Conservation (phyloP, 2,888 invertebrate genomes). For the Protonemura montana region DNA sequence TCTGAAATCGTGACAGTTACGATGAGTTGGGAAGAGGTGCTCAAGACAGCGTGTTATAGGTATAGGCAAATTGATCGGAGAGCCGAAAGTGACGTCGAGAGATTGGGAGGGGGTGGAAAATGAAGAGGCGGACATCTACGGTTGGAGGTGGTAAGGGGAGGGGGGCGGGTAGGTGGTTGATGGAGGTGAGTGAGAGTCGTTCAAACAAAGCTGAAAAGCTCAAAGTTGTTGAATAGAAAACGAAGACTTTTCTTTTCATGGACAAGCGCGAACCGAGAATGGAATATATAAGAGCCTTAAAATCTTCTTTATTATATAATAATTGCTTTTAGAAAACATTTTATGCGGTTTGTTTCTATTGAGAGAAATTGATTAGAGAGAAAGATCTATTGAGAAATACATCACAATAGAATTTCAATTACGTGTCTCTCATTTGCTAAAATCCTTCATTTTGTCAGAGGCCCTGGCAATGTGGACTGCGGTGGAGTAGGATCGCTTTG, state of each 20-base stretch:
- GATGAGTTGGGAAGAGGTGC: constrained; percentile 25
- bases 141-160: constrained; percentile 2
- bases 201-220: constrained; percentile 32
- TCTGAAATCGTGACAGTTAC: constrained; percentile 36
- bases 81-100: background rate
- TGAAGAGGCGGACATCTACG: constrained; percentile 29
- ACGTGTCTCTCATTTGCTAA: constrained; percentile 31
- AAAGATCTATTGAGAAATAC: constrained; percentile 5
- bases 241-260: constrained; percentile 25
- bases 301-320: constrained; percentile 32
- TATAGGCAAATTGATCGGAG: constrained; percentile 17
- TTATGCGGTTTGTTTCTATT: constrained; percentile 19
- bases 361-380: constrained; percentile 22
- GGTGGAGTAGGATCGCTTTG: background rate
- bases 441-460: background rate
- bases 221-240: constrained; percentile 26
- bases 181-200: constrained; percentile 38
- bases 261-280: background rate
- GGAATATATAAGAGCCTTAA: constrained; percentile 20
- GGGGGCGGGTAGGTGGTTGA: constrained; percentile 30
- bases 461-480: background rate
- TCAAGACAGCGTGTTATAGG: background rate
- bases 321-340: constrained; percentile 29
- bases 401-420: constrained; percentile 37
- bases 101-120: background rate